These are phyloP conservation scores for Enchytraeus crypticus DNA, from an alignment of 2,888 invertebrate genomes.

Conservation along the genomic window DNA sequence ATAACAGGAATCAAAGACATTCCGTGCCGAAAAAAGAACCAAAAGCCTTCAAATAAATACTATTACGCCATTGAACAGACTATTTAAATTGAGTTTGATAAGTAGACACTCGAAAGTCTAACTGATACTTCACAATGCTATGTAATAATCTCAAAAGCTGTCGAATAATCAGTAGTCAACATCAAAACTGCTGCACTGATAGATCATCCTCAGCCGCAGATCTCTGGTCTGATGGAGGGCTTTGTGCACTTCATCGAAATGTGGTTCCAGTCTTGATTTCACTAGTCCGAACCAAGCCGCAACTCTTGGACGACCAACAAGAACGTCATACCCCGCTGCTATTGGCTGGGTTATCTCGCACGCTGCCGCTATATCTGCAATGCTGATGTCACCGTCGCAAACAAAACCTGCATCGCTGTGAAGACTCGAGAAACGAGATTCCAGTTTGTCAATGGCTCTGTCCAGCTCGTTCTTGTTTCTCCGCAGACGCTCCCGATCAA, in stretches of 20 bases:
- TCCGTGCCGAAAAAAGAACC: too few species aligned
- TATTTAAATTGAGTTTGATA: too few species aligned
- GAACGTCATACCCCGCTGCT: slow-evolving; percentile 34
- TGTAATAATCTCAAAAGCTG: too few species aligned
- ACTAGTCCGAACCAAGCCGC: slow-evolving; percentile 37
- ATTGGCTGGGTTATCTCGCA: slow-evolving; percentile 41
- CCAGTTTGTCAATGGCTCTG: slow-evolving; percentile 24
- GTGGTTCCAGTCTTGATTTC: slow-evolving; percentile 20
- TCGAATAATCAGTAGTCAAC: too few species aligned
- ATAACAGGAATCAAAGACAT: too few species aligned
- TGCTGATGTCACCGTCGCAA: slow-evolving; percentile 34
- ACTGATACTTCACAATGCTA: too few species aligned
- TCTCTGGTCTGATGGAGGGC: not conserved
- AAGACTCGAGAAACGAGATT: slow-evolving; percentile 34
- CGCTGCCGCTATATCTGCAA: slow-evolving; percentile 38
- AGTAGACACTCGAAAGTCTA: too few species aligned
- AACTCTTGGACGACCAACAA: slow-evolving; percentile 30
- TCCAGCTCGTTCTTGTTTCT: slow-evolving; percentile 24
- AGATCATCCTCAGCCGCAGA: not conserved
- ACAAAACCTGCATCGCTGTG: slow-evolving; percentile 35
- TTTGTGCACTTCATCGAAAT: slow-evolving; percentile 16
- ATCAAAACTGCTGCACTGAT: slow-evolving; percentile 2
- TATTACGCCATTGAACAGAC: too few species aligned
- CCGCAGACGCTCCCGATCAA: slow-evolving; percentile 32
- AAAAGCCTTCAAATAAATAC: too few species aligned